Conservation (phyloP, 1,140 invertebrate genomes). For the Tribolium madens region DNA sequence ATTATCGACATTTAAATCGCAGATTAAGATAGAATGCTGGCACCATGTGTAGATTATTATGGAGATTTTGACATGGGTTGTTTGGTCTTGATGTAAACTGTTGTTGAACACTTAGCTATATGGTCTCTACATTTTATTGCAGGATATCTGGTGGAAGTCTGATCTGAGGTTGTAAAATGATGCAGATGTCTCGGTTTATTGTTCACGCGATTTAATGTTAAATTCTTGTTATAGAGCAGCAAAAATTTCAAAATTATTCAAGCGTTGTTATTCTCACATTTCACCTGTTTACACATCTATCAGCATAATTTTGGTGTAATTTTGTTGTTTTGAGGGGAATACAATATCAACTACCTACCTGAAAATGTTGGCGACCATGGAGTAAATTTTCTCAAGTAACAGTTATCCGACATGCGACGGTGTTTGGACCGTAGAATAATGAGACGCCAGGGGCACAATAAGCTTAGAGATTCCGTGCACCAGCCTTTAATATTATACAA, state of each 20-base stretch:
- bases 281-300: too few relatives aligned
- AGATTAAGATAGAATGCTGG: conserved; percentile 27
- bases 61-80: conserved; percentile 20
- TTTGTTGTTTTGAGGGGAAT: background rate
- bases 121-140: conserved; percentile 15
- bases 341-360: background rate
- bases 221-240: background rate
- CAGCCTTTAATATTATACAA: background rate
- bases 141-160: background rate
- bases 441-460: background rate
- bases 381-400: background rate
- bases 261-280: too few relatives aligned
- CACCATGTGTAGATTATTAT: conserved; percentile 29
- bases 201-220: background rate
- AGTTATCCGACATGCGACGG: background rate
- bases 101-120: conserved; percentile 8
- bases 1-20: conserved; percentile 12
- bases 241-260: background rate
- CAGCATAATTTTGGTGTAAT: too few relatives aligned
- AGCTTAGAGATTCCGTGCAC: background rate
- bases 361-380: background rate
- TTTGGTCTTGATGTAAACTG: conserved; percentile 7
- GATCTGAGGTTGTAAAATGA: background rate
- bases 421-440: background rate
- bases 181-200: background rate